Evolutionary conservation across 1,140 invertebrate species (phyloP).

Genomic region (Apis dorsata): DNA sequence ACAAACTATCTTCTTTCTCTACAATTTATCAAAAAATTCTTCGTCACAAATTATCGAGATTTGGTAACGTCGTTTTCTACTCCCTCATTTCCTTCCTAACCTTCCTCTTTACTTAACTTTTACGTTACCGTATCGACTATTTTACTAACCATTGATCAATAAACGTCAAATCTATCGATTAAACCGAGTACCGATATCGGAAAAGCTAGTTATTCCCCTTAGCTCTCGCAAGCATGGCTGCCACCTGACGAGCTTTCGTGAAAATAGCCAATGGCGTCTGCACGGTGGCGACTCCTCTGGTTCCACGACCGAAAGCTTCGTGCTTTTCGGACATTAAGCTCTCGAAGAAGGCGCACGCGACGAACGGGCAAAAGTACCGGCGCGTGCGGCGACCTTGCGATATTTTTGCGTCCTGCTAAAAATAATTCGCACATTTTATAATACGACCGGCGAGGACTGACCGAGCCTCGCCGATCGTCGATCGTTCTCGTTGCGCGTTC

Average conservation of each 20-base stretch:
- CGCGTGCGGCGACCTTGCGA: slow-evolving; percentile 77
- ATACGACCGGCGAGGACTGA: slow-evolving; percentile 64
- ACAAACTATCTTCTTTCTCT: too few species aligned
- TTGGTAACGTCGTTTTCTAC: neutral
- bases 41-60: neutral
- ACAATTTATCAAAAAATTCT: neutral
- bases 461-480: slow-evolving; percentile 54
- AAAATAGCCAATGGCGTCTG: slow-evolving; percentile 1
- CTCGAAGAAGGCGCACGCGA: slow-evolving; percentile 30
- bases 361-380: slow-evolving; percentile 51
- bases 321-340: slow-evolving; percentile 25
- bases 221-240: slow-evolving; percentile 26
- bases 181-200: slow-evolving; percentile 17
- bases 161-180: neutral
- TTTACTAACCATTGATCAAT: neutral
- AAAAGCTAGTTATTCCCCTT: slow-evolving; percentile 26
- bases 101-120: too few species aligned
- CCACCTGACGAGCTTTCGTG: slow-evolving; percentile 41
- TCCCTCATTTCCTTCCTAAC: neutral
- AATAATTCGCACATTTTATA: slow-evolving; percentile 79
- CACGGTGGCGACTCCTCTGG: slow-evolving; percentile 56
- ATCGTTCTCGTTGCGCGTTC: slow-evolving; percentile 40
- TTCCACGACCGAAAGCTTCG: neutral
- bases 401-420: slow-evolving; percentile 78
- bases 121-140: neutral